These are phyloP conservation scores for Sogatella furcifera DNA, from an alignment of 1,140 invertebrate genomes.

Conservation along the genomic window DNA sequence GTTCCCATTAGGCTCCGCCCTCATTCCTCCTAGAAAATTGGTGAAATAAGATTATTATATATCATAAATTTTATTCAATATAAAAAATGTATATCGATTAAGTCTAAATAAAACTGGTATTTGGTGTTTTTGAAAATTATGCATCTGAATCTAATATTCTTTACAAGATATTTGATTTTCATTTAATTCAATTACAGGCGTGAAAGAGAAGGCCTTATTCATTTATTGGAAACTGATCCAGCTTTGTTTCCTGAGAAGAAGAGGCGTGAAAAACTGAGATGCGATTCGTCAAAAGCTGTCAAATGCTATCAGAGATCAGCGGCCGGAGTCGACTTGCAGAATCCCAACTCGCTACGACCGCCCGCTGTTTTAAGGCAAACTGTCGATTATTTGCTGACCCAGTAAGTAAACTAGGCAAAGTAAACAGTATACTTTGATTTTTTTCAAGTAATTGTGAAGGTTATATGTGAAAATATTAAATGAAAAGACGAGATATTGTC, in stretches of 20 bases:
- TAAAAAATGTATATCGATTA: too few relatives aligned
- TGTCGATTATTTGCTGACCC: slow-evolving; percentile 6
- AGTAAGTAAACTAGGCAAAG: background rate
- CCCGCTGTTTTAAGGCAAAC: background rate
- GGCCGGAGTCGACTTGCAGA: background rate
- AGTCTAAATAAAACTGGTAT: too few relatives aligned
- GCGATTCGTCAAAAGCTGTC: background rate
- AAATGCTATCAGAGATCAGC: slow-evolving; percentile 13
- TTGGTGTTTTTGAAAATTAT: too few relatives aligned
- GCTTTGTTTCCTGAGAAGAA: background rate
- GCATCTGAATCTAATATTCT: too few relatives aligned
- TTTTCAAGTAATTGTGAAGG: too few relatives aligned
- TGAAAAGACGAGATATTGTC: too few relatives aligned
- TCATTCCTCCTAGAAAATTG: too few relatives aligned
- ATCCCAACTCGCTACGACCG: background rate
- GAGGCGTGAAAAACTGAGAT: background rate
- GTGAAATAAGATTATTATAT: too few relatives aligned
- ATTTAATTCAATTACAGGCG: background rate
- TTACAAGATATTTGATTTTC: background rate
- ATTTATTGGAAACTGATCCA: background rate
- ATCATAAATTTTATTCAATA: too few relatives aligned
- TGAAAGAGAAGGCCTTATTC: background rate
- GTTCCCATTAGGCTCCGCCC: too few relatives aligned
- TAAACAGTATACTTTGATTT: too few relatives aligned
- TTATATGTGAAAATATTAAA: too few relatives aligned